A percentile compares a stretch with the other conserved stretches of the same genome.
These are phyloP conservation scores for Dermochelys coriacea DNA, from an alignment of 2,797 vertebrate species.

Conservation along the genomic window DNA sequence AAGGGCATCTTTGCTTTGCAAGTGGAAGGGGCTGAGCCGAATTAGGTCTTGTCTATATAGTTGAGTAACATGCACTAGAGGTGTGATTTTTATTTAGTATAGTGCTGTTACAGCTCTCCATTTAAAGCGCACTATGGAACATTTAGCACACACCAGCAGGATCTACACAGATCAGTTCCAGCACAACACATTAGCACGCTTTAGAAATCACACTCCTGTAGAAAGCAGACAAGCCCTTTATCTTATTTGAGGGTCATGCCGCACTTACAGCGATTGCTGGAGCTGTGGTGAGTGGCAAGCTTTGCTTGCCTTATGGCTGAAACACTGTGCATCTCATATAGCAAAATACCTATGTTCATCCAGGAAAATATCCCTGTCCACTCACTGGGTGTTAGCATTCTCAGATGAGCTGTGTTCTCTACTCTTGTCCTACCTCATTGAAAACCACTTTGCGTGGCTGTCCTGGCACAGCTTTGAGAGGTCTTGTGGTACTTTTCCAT, in stretches of 20 bases:
- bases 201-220: background rate
- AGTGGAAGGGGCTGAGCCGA: background rate
- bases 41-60: background rate
- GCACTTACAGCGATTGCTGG: too few relatives aligned
- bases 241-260: background rate
- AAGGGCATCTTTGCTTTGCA: background rate
- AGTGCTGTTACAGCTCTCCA: background rate
- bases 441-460: slow-evolving; percentile 78
- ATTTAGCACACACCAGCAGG: background rate
- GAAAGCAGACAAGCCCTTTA: background rate
- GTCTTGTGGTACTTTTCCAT: slow-evolving; percentile 84
- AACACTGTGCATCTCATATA: background rate
- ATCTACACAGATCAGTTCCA: background rate
- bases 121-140: background rate
- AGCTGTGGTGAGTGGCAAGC: background rate
- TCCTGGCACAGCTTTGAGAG: slow-evolving; percentile 31
- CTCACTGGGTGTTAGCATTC: background rate
- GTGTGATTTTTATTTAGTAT: background rate
- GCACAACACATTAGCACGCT: background rate
- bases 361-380: background rate
- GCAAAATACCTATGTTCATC: background rate
- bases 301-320: background rate
- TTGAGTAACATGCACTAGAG: background rate
- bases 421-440: slow-evolving; percentile 85
- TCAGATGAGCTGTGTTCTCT: background rate